A percentile compares a stretch with the other conserved stretches of the same genome.
These are phyloP conservation scores for Rhabdomys dilectus DNA, from an alignment of 2,113 vertebrate species.

Conservation along the genomic window DNA sequence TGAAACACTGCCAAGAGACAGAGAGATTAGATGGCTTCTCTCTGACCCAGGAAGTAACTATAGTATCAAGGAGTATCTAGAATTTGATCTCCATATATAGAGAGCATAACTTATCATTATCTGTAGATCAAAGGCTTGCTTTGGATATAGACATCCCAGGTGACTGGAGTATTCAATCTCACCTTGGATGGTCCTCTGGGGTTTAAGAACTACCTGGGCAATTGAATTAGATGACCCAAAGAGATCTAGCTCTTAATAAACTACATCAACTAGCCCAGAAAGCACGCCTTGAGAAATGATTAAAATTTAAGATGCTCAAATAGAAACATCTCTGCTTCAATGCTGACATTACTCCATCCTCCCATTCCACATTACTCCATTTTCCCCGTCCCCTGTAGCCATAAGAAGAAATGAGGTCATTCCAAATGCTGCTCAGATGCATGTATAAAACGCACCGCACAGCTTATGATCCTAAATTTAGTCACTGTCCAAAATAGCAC, in stretches of 20 bases:
- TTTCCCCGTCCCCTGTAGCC: not conserved
- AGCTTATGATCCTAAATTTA: not conserved
- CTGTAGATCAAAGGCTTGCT: conserved; percentile 62
- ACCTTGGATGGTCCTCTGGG: not conserved
- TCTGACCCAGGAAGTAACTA: conserved; percentile 45
- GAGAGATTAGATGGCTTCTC: conserved; percentile 49
- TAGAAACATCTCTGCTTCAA: not conserved
- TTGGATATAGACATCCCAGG: not conserved
- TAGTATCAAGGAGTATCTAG: conserved; percentile 49
- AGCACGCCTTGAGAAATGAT: conserved; percentile 9
- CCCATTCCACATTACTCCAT: too few species aligned
- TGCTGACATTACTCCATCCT: not conserved
- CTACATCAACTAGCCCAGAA: not conserved
- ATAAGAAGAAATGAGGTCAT: not conserved
- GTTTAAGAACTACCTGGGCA: conserved; percentile 39
- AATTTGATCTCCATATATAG: not conserved
- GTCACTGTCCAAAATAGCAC: not conserved
- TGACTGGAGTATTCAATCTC: not conserved
- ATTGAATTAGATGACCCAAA: not conserved
- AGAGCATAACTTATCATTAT: not conserved
- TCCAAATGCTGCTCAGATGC: not conserved
- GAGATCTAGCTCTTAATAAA: not conserved
- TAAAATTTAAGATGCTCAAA: not conserved
- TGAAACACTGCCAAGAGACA: conserved; percentile 66
- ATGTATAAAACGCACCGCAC: not conserved